Base-by-base conservation (phyloP, 1,140 invertebrate species). In the Orchestia grillus region DNA sequence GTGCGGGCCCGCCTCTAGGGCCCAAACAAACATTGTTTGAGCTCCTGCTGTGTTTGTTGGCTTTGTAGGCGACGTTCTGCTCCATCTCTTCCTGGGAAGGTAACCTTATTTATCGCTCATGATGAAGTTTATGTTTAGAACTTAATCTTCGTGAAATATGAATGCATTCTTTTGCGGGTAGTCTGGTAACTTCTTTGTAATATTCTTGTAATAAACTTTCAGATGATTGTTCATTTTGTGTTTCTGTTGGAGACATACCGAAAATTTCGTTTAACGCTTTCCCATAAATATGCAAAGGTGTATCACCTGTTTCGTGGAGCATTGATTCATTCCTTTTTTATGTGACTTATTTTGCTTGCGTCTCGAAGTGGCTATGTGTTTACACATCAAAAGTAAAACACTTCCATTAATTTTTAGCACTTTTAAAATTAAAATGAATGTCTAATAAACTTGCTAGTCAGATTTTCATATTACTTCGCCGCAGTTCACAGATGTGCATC, bases 11-110 rank as follows among this genome's bases (percentile, higher is more conserved):
- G 42, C 88, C 43, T 44, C 88, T 44, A 8, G 28, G 41, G 88
- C 88, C 43, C 88, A 90, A 90, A 90, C 88, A 90, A 90, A 90
- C 88, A 90, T 44, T 90, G 88, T 90, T 42, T 90, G 88, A 41
- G 62, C 88, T 41, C 88, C 15, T 44, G 88, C 88, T 90, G 88
- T 90, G 88, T 90, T 90, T 90, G 88, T 90, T 90, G 88, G 88
- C 88, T 41, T 44, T 90, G 88, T 90, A 19, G 41, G 36, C 88
- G 88, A 28, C 43, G n/a, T 43, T 77, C 87, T 41, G 36, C 8
- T 15, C 87, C 88, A 44, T 41, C 88, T 42, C 88, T 90, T 90
- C 88, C 88, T 90, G 41, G 11, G n/a, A 42, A 44, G n/a, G 28
- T 28, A 8, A 90, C 43, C 28, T 4, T 90, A 90, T 90, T 90